Base-by-base conservation (phyloP, 2,797 vertebrate genomes). In the Tapera naevia region DNA sequence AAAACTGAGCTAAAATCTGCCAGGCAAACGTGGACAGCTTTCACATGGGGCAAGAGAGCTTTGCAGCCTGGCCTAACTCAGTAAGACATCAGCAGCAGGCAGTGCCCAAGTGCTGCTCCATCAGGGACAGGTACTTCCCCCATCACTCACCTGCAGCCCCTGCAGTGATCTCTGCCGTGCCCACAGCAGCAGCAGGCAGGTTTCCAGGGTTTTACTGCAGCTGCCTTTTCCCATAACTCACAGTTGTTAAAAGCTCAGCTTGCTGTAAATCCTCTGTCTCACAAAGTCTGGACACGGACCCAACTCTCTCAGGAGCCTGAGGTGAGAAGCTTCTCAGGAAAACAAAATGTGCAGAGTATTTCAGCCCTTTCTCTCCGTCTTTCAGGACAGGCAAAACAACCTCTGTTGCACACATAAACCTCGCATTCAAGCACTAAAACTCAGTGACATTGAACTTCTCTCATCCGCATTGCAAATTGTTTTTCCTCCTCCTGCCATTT, bases 1-100 rank as follows among this genome's bases (percentile, higher is more conserved):
- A 53, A 79, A 74, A 53, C 10, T 50, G 70, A 86, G 41, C 50
- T 74, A 41, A 62, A 23, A 15, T 73, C 69, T 86, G 35, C 37
- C 27, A 22, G 61, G 45, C 57, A 74, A 51, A 71, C 1, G 2
- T 0, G 1, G 17, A 67, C 21, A 71, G 39, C 37, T 60, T 66
- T 83, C 43, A 70, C 19, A 41, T 24, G 62, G 39, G 39, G 24
- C 53, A 83, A 50, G 39, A 13, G 9, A 88, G 60, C 27, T 70
- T 30, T 2, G 0, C 64, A 58, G 39, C 32, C 48, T 72, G 51
- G 5, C 16, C n/a, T 0, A 0, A 9, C 24, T 35, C 25, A 5
- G 17, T 13, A 9, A 39, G 45, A 30, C 66, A 19, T 17, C 32
- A 19, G 13, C 13, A 30, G 5, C 11, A 83, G 46, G 30, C 56